Percentiles rank a stretch among this genome's conserved stretches.
Evolutionary conservation across 2,797 vertebrate species (phyloP).

Genomic region (Brachyrhaphis roseni): DNA sequence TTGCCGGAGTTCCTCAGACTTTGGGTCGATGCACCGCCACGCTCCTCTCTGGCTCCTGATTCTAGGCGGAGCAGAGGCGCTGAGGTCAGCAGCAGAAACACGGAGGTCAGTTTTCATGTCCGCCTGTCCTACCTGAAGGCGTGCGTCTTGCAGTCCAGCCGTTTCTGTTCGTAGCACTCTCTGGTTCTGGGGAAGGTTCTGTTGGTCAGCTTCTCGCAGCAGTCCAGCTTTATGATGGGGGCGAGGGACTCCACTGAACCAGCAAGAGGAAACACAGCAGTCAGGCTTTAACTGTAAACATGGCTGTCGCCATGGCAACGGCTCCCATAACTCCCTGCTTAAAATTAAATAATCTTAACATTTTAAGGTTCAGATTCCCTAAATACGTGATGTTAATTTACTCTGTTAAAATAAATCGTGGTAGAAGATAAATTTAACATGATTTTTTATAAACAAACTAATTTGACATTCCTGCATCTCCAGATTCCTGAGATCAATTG

Average conservation of each 20-base stretch:
- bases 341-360: background rate
- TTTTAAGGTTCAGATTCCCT: background rate
- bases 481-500: too few relatives aligned
- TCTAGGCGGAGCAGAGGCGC: background rate
- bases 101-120: too few relatives aligned
- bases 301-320: background rate
- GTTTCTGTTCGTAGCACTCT: slow-evolving; percentile 48
- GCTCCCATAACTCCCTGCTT: background rate
- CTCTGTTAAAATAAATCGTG: background rate
- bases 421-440: too few relatives aligned
- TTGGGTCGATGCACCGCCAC: background rate
- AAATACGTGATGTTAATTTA: background rate
- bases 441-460: background rate
- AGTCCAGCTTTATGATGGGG: accelerated
- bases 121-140: slow-evolving; percentile 44
- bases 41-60: background rate
- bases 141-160: slow-evolving; percentile 15
- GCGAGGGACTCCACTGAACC: background rate
- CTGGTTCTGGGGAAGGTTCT: background rate
- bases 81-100: background rate
- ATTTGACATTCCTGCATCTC: too few relatives aligned
- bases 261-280: background rate
- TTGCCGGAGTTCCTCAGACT: background rate
- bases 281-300: background rate
- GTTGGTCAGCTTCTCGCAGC: background rate